phyloP scores from a whole-genome alignment of 2,113 vertebrate genomes.

The Cettia cetti region DNA sequence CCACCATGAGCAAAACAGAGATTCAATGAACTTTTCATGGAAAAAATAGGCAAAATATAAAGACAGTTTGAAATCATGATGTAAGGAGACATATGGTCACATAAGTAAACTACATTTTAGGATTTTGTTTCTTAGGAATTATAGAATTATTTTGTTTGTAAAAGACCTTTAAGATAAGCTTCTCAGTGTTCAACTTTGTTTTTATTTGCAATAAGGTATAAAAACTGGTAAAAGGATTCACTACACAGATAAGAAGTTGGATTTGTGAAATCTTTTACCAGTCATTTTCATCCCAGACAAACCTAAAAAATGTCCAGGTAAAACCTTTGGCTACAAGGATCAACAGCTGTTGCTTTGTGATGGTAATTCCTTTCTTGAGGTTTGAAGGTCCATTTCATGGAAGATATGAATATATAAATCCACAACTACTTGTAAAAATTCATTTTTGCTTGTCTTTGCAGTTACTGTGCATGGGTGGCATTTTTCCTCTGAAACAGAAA shows the following conservation, averaged over 20 bases:
- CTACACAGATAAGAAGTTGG: background rate
- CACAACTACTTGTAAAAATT: background rate
- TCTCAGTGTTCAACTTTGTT: background rate
- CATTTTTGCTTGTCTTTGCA: background rate
- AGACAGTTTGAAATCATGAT: background rate
- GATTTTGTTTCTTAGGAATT: background rate
- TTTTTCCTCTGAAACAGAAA: background rate
- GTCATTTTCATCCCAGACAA: background rate
- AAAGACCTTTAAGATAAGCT: background rate
- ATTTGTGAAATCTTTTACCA: background rate
- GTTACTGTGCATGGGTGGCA: background rate
- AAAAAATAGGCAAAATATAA: background rate
- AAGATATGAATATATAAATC: background rate
- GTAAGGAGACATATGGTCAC: background rate
- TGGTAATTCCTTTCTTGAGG: background rate
- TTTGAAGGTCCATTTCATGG: background rate
- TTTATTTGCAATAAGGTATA: background rate
- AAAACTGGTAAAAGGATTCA: background rate
- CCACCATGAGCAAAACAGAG: background rate
- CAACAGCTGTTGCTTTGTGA: background rate
- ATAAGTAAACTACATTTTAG: background rate
- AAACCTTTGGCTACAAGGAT: background rate
- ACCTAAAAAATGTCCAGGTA: background rate
- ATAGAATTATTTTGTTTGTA: background rate
- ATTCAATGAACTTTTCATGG: background rate